Evolutionary conservation across 1,140 invertebrate species (phyloP).

Genomic region (Drosophila malerkotliana): DNA sequence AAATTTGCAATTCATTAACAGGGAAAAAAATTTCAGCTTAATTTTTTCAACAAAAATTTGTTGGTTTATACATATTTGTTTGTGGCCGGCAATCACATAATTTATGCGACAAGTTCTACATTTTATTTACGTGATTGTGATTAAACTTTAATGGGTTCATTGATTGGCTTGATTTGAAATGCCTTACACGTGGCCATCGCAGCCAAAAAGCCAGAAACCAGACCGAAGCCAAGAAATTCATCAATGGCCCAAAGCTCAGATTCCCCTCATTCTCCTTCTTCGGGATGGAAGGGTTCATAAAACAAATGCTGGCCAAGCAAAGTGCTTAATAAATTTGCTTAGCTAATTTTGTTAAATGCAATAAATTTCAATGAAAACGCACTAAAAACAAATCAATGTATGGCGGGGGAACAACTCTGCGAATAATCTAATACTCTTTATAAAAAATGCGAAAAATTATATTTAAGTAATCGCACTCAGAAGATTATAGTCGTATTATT

Average conservation of each 20-base stretch:
- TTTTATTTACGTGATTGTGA: slow-evolving; percentile 80
- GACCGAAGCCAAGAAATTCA: slow-evolving; percentile 44
- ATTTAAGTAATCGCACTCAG: background rate
- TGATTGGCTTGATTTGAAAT: slow-evolving; percentile 63
- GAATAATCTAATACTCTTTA: slow-evolving; percentile 15
- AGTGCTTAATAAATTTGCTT: slow-evolving; percentile 81
- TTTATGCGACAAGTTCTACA: slow-evolving; percentile 80
- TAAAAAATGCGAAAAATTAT: background rate
- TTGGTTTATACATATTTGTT: slow-evolving; percentile 14
- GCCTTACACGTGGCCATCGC: slow-evolving; percentile 65
- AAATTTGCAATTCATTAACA: slow-evolving; percentile 79
- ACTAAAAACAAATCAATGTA: slow-evolving; percentile 67
- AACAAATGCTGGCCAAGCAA: slow-evolving; percentile 49
- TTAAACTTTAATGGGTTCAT: slow-evolving; percentile 82
- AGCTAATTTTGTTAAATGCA: slow-evolving; percentile 80
- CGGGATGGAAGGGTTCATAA: slow-evolving; percentile 38
- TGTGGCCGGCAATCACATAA: slow-evolving; percentile 62
- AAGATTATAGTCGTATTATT: background rate
- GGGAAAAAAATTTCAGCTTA: slow-evolving; percentile 56
- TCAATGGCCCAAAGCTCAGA: slow-evolving; percentile 52
- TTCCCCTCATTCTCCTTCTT: background rate
- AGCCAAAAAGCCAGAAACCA: slow-evolving; percentile 5
- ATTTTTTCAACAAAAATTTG: slow-evolving; percentile 61
- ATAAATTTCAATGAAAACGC: slow-evolving; percentile 81
- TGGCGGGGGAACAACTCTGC: slow-evolving; percentile 10